Conservation (phyloP, 2,888 invertebrate genomes). For the Drosophila paracracens region DNA sequence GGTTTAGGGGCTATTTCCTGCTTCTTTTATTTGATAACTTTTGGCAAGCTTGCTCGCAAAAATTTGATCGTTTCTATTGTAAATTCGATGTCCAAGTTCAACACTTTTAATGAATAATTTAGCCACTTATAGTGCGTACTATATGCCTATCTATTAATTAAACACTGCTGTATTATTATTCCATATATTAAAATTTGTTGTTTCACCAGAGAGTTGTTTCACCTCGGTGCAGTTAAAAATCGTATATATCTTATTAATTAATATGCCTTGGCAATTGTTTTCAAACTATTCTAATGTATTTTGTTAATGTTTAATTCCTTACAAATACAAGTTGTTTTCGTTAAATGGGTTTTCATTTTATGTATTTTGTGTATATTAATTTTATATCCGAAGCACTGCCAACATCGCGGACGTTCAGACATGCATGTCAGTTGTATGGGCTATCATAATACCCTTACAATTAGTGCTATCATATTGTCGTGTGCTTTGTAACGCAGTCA, state of each 20-base stretch:
- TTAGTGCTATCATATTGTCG: not conserved
- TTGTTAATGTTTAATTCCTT: conserved; percentile 47
- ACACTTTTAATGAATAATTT: conserved; percentile 62
- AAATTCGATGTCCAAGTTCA: conserved; percentile 74
- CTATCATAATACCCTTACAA: not conserved
- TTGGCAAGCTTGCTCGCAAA: conserved; percentile 14
- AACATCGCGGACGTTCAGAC: conserved; percentile 1
- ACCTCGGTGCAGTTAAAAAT: conserved; percentile 36
- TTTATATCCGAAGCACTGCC: not conserved
- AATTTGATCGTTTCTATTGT: conserved; percentile 50
- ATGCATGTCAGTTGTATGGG: not conserved
- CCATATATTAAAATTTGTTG: conserved; percentile 76
- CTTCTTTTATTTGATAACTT: not conserved
- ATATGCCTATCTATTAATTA: conserved; percentile 25
- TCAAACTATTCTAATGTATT: conserved; percentile 17
- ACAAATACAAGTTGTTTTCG: conserved; percentile 40
- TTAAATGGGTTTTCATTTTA: conserved; percentile 2
- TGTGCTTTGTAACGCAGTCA: not conserved
- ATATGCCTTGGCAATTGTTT: conserved; percentile 13
- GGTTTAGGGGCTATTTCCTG: conserved; percentile 10
- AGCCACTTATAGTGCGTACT: conserved; percentile 66
- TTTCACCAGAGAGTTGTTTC: conserved; percentile 43
- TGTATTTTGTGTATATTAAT: not conserved
- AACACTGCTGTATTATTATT: conserved; percentile 76
- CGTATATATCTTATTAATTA: not conserved